Evolutionary conservation across 1,140 invertebrate genomes (phyloP), one percentile per base, ranked within the genome.

Genomic region (Bradynema listronoti): DNA sequence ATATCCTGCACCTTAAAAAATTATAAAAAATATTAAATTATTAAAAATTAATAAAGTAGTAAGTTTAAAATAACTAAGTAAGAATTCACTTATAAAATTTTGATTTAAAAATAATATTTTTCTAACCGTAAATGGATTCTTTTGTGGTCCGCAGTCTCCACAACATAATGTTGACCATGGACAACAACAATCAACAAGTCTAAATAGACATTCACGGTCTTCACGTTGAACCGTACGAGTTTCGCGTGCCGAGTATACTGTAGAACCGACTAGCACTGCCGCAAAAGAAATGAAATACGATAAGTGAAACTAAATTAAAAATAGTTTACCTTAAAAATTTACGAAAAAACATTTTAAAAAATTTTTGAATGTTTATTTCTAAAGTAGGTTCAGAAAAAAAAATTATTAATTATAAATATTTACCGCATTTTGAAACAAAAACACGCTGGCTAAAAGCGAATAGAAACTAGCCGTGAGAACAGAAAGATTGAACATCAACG

Each of bases 391-490:
- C n/a, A 59, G 2, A 51, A 36, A 27, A 9, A 25, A 34, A 42
- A 24, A 5, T 14, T 49, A 6, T 9, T 9, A 51, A 46, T 9
- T 30, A 50, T 30, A 4, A 50, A 4, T 2, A 67, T 58, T 80
- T 80, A 89, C 88, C 83, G 88, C 85, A 79, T 88, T 89, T 56
- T 87, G 84, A 78, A 89, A 88, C 58, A 89, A 82, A 66, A 86
- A 83, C 70, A 90, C 85, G 63, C 88, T 88, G 58, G 85, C 82
- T 53, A 91, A 82, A 36, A 90, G 83, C 34, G 88, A 85, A 79
- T 89, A 90, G 76, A 89, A 90, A 80, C 90, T 88, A 0, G 88
- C 84, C 0, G 88, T 87, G 25, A 91, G 80, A 55, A 90, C 83
- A 4, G 87, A 86, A 16, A 91, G 80, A 77, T 90, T 89, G 66